Evolutionary conservation across 2,888 invertebrate genomes (phyloP), one percentile per base, ranked within the genome.

Genomic region (Yponomeuta malinellus): DNA sequence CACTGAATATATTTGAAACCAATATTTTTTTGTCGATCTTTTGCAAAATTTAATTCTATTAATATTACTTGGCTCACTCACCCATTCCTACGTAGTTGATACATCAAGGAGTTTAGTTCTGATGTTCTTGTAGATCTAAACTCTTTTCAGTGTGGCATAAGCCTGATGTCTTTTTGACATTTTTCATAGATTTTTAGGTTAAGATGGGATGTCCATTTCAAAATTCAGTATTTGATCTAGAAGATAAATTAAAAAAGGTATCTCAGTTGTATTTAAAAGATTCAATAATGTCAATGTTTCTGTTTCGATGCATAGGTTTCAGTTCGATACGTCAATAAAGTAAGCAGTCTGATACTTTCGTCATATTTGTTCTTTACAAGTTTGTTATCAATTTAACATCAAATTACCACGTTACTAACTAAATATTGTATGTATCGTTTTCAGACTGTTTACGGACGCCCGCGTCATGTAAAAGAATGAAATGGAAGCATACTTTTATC

Each of bases 171-270:
- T 43, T 71, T 48, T 70, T 65, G 23, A 48, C 48, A 37, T 74
- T 72, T 73, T 72, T 68, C n/a, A 63, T 73, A 72, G 64, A 63
- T 71, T 69, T 73, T 72, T 84, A 85, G 84, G 81, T 88, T 87
- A 89, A 85, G 79, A 91, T 91, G 91, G 83, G 88, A 88, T 91
- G 93, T 83, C 90, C 91, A 76, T 90, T 86, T 89, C 89, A 92
- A 84, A 88, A 90, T 82, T 85, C 52, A 15, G 5, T 59, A 59
- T 59, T 15, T 59, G 52, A 59, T 8, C 52, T 12, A 4, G 52
- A 59, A 59, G 52, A 59, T 59, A 59, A 59, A 59, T 59, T 59
- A 12, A 59, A 59, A 59, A 59, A 59, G 52, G 52, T 59, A 59
- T 15, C 15, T 15, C 52, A 74, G 81, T 77, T 75, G 73, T 80